Evolutionary conservation across 2,113 vertebrate genomes (phyloP).

Genomic region (Patagioenas fasciata): DNA sequence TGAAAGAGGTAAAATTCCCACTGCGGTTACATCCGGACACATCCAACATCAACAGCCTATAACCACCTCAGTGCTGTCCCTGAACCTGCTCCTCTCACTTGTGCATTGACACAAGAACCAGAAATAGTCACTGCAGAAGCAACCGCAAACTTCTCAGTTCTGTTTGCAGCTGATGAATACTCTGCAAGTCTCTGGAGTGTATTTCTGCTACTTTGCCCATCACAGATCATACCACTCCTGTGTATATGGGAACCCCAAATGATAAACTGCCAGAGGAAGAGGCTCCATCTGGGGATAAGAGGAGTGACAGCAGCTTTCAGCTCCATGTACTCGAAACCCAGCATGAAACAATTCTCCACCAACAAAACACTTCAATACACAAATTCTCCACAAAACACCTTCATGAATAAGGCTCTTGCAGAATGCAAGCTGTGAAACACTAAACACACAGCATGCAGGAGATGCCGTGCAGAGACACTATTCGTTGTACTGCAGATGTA

Average conservation of each 20-base stretch:
- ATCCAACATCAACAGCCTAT: neutral
- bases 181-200: neutral
- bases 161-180: neutral
- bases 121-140: neutral
- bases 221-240: neutral
- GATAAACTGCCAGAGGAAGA: neutral
- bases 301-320: neutral
- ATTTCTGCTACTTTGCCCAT: neutral
- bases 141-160: fast-evolving
- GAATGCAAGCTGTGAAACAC: neutral
- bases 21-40: neutral
- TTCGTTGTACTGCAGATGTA: neutral
- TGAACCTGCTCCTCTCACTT: neutral
- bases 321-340: neutral
- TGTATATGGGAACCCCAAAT: neutral
- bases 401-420: fast-evolving
- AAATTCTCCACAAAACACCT: fast-evolving
- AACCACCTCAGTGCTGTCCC: neutral
- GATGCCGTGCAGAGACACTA: fast-evolving
- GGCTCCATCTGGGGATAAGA: neutral
- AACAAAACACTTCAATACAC: fast-evolving
- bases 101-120: neutral
- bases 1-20: neutral
- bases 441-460: neutral
- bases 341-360: neutral